Evolutionary conservation across 2,113 vertebrate species (phyloP).

Genomic region (Cyphomyrus plagiostoma): DNA sequence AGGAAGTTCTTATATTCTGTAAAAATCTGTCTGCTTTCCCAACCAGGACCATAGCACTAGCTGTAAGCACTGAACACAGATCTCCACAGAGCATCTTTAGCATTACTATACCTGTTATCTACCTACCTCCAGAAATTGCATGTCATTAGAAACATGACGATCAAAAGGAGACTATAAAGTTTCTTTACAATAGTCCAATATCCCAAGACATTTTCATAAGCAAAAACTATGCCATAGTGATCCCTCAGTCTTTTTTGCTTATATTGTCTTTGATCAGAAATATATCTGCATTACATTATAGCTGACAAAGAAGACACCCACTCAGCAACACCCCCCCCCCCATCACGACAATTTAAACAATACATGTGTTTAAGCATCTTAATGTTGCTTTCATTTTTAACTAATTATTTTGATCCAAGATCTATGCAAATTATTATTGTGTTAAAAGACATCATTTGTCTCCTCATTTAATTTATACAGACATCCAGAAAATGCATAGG

Average conservation of each 20-base stretch:
- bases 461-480: conserved; percentile 19
- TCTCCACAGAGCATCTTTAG: neutral
- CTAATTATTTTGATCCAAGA: conserved; percentile 28
- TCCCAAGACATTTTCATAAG: neutral
- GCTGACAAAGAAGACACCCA: neutral
- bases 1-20: neutral
- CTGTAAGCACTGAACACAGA: neutral
- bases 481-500: conserved; percentile 21
- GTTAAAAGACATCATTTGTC: conserved; percentile 31
- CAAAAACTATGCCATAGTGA: neutral
- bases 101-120: neutral
- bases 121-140: neutral
- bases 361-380: neutral
- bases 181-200: neutral
- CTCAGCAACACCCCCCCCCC: neutral
- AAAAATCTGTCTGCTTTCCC: neutral
- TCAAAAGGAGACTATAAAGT: neutral
- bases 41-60: neutral
- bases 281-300: neutral
- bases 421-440: conserved; percentile 16
- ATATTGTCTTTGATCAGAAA: neutral
- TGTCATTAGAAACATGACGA: neutral
- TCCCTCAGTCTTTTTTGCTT: neutral
- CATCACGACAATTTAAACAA: neutral
- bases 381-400: conserved; percentile 17